Evolutionary conservation across 2,113 vertebrate genomes (phyloP), one percentile per base, ranked within the genome.

Genomic region (Erythrocercus mccallii): DNA sequence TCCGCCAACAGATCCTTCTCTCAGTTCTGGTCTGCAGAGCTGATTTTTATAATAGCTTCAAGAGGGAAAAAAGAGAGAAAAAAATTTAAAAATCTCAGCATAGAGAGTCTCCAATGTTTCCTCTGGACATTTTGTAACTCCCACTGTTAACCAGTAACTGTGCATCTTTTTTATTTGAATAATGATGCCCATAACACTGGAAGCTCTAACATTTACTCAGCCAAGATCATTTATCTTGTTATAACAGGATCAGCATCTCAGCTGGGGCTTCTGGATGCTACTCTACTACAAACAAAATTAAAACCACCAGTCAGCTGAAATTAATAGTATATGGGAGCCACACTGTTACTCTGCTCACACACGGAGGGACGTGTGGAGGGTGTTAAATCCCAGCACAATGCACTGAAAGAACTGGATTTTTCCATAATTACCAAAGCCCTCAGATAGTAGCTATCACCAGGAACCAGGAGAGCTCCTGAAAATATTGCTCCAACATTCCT

Each of bases 1-100:
- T 96, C 92, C 37, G 9, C 94, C 85, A 93, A 90, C 92, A 97
- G 94, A 95, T 94, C 82, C 68, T 95, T 97, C 88, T 95, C 92
- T 90, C 85, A 66, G 92, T 80, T 91, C 95, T 90, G 92, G 86
- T 90, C 92, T 96, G 68, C 72, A 92, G 82, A 88, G 69, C 72
- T 88, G 90, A 81, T 88, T 95, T 96, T 95, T 90, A 40, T 88
- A 87, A 82, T 73, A 80, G 69, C 82, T 93, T 86, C 94, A 93
- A 73, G 88, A 71, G n/a, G 47, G 23, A 68, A 66, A 74, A n/a
- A 56, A 42, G 15, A 53, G 40, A 56, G 25, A 78, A 50, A 60
- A 64, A 45, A 18, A 12, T 17, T 23, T 12, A 10, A 1, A 30
- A 74, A 78, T 68, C 77, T 89, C 56, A 84, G 44, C 61, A 57